Percentiles rank a stretch among this genome's conserved stretches.
Conservation (phyloP, 1,140 invertebrate species). For the Drosophila equinoxialis region DNA sequence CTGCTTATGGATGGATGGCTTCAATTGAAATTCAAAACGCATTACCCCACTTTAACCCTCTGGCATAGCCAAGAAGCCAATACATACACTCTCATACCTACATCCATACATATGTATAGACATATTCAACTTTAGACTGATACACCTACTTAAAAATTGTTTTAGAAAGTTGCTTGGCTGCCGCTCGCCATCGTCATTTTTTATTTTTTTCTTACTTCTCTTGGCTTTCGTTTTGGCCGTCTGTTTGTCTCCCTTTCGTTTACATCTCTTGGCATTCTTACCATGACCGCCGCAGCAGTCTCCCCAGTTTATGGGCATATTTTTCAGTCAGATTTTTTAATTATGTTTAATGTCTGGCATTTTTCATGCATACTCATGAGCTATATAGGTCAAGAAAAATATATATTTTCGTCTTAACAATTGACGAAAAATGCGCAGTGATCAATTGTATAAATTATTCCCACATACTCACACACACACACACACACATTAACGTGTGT, state of each 20-base stretch:
- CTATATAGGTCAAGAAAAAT: slow-evolving; percentile 42
- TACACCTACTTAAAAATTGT: slow-evolving; percentile 73
- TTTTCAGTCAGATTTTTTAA: slow-evolving; percentile 53
- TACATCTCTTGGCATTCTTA: slow-evolving; percentile 57
- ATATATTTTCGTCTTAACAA: background rate
- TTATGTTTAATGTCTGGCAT: slow-evolving; percentile 52
- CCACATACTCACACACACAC: background rate
- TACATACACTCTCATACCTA: background rate
- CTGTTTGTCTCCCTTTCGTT: slow-evolving; percentile 47
- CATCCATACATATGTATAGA: background rate
- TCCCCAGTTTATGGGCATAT: slow-evolving; percentile 34
- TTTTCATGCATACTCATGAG: slow-evolving; percentile 31
- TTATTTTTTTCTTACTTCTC: slow-evolving; percentile 32
- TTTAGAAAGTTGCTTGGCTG: slow-evolving; percentile 76
- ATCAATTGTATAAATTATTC: slow-evolving; percentile 47
- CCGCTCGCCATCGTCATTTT: slow-evolving; percentile 52
- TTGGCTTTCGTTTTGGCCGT: slow-evolving; percentile 65
- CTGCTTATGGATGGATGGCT: slow-evolving; percentile 22
- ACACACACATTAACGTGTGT: background rate
- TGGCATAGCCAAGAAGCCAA: slow-evolving; percentile 24
- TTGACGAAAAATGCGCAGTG: slow-evolving; percentile 36
- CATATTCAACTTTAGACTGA: slow-evolving; percentile 56
- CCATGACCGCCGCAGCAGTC: slow-evolving; percentile 24
- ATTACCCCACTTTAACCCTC: slow-evolving; percentile 60
- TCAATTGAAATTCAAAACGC: slow-evolving; percentile 74